Evolutionary conservation across 2,113 vertebrate genomes (phyloP).

Genomic region (Phocoena phocoena): DNA sequence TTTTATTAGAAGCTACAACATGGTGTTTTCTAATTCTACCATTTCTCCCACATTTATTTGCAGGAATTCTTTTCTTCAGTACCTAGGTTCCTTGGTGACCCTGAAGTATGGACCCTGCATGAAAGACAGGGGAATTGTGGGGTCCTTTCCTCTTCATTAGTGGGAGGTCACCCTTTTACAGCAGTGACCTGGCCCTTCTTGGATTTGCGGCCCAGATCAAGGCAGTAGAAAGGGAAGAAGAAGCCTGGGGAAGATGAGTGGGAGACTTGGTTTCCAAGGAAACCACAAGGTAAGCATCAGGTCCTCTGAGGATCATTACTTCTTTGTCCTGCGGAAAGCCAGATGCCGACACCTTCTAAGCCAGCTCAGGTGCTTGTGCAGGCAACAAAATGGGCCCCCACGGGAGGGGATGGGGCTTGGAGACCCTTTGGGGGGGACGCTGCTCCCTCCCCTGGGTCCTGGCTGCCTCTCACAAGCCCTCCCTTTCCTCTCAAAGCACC

Average conservation of each 20-base stretch:
- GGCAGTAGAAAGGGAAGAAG: background rate
- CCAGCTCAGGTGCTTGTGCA: background rate
- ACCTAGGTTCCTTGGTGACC: background rate
- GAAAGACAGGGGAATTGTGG: background rate
- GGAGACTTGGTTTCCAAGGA: constrained; percentile 59
- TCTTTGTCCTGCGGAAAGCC: constrained; percentile 37
- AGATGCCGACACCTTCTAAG: background rate
- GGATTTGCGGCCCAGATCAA: background rate
- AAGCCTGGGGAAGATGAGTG: background rate
- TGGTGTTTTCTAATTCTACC: background rate
- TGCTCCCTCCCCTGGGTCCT: background rate
- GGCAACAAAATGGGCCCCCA: background rate
- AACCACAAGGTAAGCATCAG: constrained; percentile 1
- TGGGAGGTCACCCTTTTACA: background rate
- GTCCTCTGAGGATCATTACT: background rate
- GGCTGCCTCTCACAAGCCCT: background rate
- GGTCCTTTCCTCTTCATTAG: background rate
- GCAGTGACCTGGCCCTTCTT: background rate
- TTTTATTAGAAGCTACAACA: background rate
- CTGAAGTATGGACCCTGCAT: background rate
- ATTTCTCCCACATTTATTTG: background rate
- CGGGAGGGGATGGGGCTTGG: background rate
- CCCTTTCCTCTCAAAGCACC: background rate
- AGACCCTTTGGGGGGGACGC: background rate
- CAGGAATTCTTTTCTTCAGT: background rate